A percentile compares a stretch with the other conserved stretches of the same genome.
phyloP scores from a whole-genome alignment of 2,113 vertebrate species.

The Dermatemys mawii region DNA sequence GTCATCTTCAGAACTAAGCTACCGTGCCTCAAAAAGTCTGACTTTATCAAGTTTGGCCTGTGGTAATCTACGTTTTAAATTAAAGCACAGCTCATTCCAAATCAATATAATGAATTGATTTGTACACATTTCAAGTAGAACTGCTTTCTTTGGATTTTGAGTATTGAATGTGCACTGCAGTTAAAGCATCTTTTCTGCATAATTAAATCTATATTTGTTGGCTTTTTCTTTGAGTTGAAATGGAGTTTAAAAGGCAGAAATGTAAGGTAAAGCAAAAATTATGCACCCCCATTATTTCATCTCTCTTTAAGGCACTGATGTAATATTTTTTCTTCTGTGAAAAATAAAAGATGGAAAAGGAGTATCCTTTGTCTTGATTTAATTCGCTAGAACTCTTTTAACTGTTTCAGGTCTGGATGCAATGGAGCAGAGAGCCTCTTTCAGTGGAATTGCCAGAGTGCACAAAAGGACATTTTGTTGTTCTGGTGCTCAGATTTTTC shows the following conservation, averaged over 20 bases:
- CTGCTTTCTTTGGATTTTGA: constrained; percentile 62
- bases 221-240: constrained; percentile 48
- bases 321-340: background rate
- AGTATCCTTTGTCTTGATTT: constrained; percentile 1
- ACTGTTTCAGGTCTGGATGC: constrained; percentile 10
- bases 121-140: constrained; percentile 49
- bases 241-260: constrained; percentile 48
- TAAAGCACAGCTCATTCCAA: constrained; percentile 57
- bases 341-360: constrained; percentile 36
- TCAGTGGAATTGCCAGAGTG: background rate
- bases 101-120: constrained; percentile 67
- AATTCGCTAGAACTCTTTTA: background rate
- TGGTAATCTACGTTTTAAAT: constrained; percentile 69
- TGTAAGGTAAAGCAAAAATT: constrained; percentile 48
- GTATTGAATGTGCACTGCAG: constrained; percentile 57
- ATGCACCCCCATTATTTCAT: constrained; percentile 1
- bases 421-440: background rate
- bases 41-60: constrained; percentile 53
- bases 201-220: constrained; percentile 60
- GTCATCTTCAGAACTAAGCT: constrained; percentile 27
- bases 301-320: constrained; percentile 4
- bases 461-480: background rate
- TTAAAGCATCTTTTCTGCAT: constrained; percentile 59
- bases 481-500: background rate
- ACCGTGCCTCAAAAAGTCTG: constrained; percentile 25